These are phyloP conservation scores for Leptura quadrifasciata DNA, from an alignment of 2,888 invertebrate genomes.

Conservation along the genomic window DNA sequence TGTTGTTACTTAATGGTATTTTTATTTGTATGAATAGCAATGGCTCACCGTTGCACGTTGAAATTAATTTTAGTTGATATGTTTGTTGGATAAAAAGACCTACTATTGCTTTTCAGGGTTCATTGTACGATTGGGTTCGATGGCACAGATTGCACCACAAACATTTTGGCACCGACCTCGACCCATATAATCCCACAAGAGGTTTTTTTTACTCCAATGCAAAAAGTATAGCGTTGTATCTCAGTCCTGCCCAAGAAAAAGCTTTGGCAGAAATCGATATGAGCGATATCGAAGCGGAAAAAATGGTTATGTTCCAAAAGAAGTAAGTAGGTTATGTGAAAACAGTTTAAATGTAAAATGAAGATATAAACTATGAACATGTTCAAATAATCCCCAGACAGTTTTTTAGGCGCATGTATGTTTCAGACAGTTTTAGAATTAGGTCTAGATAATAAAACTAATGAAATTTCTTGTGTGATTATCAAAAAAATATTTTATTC, in stretches of 20 bases:
- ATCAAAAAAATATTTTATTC: too few species aligned
- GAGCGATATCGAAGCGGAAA: conserved; percentile 86
- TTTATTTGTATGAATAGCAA: too few species aligned
- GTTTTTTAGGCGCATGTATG: too few species aligned
- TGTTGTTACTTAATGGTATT: too few species aligned
- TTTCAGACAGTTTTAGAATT: too few species aligned
- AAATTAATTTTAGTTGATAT: conserved; percentile 9
- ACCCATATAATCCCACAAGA: conserved; percentile 86
- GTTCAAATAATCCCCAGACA: too few species aligned
- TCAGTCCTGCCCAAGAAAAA: conserved; percentile 79
- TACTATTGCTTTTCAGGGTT: conserved; percentile 77
- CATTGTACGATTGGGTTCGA: conserved; percentile 89
- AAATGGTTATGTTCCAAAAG: conserved; percentile 88
- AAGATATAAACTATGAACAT: too few species aligned
- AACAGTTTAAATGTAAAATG: background rate
- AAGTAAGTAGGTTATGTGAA: conserved; percentile 75
- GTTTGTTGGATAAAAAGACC: background rate
- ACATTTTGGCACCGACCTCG: conserved; percentile 84
- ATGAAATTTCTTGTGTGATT: too few species aligned
- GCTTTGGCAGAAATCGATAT: conserved; percentile 83
- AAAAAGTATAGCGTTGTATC: conserved; percentile 81
- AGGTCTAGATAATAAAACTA: too few species aligned
- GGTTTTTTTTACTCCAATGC: conserved; percentile 91
- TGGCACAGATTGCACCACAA: conserved; percentile 89
- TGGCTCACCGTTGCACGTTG: too few species aligned